A percentile compares a stretch with the other conserved stretches of the same genome.
Evolutionary conservation across 1,140 invertebrate species (phyloP).

Genomic region (Bombus pyrosoma): DNA sequence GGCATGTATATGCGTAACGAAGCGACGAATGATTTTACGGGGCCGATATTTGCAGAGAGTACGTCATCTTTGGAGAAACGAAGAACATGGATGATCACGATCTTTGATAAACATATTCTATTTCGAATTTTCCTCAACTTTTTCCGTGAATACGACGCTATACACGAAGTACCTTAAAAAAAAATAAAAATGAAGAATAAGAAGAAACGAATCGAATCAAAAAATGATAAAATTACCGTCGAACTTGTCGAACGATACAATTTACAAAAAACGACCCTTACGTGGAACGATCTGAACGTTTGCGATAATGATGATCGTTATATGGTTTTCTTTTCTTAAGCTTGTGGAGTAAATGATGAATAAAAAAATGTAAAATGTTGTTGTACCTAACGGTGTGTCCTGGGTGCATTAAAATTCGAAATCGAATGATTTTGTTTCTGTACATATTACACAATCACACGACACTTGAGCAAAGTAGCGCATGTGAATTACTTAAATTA

Average conservation of each 20-base stretch:
- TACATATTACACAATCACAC: not conserved
- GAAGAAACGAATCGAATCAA: constrained; percentile 19
- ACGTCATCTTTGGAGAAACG: not conserved
- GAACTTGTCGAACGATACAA: constrained; percentile 20
- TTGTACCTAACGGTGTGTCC: not conserved
- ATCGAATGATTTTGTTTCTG: not conserved
- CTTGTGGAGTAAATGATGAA: not conserved
- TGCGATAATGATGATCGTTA: not conserved
- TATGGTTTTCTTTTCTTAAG: not conserved
- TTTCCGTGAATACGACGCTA: constrained; percentile 7
- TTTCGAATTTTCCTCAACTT: constrained; percentile 37
- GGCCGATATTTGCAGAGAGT: not conserved
- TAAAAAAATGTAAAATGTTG: not conserved
- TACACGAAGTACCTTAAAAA: not conserved
- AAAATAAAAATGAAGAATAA: not conserved
- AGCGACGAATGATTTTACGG: not conserved
- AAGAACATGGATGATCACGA: not conserved
- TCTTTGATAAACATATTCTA: not conserved
- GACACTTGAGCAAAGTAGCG: not conserved
- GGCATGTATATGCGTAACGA: not conserved
- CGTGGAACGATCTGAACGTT: constrained; percentile 23
- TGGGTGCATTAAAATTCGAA: constrained; percentile 3
- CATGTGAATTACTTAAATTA: constrained; percentile 28
- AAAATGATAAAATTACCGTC: constrained; percentile 8
- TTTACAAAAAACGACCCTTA: constrained; percentile 15